phyloP scores from a whole-genome alignment of 2,888 invertebrate genomes.

The Zaprionus lineosus region DNA sequence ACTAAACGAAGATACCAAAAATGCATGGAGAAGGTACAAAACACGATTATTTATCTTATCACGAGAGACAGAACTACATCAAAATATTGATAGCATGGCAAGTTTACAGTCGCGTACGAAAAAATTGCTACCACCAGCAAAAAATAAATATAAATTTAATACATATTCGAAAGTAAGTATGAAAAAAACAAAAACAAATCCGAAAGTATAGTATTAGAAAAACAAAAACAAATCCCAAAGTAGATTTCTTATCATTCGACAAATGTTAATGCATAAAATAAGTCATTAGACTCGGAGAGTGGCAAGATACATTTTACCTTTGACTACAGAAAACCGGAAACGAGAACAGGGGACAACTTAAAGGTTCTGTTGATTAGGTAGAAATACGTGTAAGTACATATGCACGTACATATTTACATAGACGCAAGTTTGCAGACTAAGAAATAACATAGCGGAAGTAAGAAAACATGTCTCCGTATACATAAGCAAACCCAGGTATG shows the following conservation, averaged over 20 bases:
- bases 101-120: constrained; percentile 29
- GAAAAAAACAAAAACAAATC: too few relatives aligned
- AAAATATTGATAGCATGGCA: constrained; percentile 48
- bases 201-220: too few relatives aligned
- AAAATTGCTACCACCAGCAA: constrained; percentile 12
- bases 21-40: not conserved
- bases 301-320: not conserved
- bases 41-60: constrained; percentile 36
- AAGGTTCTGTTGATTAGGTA: constrained; percentile 37
- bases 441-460: constrained; percentile 12
- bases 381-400: constrained; percentile 12
- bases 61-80: constrained; percentile 3
- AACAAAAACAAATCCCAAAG: too few relatives aligned
- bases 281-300: too few relatives aligned
- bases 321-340: constrained; percentile 25
- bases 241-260: too few relatives aligned
- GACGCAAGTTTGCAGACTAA: constrained; percentile 1
- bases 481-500: constrained; percentile 1
- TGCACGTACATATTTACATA: constrained; percentile 7
- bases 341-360: constrained; percentile 26
- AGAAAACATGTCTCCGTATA: not conserved
- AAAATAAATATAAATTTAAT: too few relatives aligned
- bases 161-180: too few relatives aligned
- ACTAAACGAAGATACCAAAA: constrained; percentile 6
- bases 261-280: too few relatives aligned